Base-by-base conservation (phyloP, 2,113 vertebrate genomes). In the Tenebrosternarchus preto region DNA sequence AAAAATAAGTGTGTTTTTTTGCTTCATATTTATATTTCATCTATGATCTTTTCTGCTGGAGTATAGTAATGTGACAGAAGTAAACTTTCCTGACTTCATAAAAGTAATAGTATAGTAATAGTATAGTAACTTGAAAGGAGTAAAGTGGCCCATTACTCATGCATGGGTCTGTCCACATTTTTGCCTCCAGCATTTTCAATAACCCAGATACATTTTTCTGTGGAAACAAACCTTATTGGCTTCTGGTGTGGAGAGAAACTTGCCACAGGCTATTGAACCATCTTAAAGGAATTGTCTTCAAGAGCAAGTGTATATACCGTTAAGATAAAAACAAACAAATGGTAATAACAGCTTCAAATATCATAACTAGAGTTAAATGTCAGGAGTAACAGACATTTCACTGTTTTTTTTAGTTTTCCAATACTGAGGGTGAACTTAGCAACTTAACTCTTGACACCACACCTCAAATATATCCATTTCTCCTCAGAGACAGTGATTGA, bases 371-470 rank as follows among this genome's bases (percentile, higher is more conserved):
- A 15, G 43, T 50, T 50, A 50, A 50, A 12, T 15, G 7, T 9
- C 43, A 50, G 43, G 43, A 50, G 43, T 36, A 36, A 36, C 33
- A 36, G 3, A 36, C 33, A 36, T 36, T 36, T 36, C 33, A 36
- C 33, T 36, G 3, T 36, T 36, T 36, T 36, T 36, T 36, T 36
- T 36, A 36, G 33, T 36, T 36, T 36, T 36, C 33, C 33, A 2
- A 36, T 36, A 36, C 33, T 36, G 33, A 36, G 2, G 43, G 15
- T 9, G 43, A 39, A 39, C 1, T 12, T 1, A 68, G 31, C 19
- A 29, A 24, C 24, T 70, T 78, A 78, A 78, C 33, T 55, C 55
- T 7, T 70, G 33, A 46, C 24, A 12, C 57, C 57, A 78, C 27
- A 78, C 33, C 57, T 68, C 64, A 57, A 67, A 36, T 25, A 61